Conservation (phyloP, 2,797 vertebrate genomes). For the Danio tinwini region DNA sequence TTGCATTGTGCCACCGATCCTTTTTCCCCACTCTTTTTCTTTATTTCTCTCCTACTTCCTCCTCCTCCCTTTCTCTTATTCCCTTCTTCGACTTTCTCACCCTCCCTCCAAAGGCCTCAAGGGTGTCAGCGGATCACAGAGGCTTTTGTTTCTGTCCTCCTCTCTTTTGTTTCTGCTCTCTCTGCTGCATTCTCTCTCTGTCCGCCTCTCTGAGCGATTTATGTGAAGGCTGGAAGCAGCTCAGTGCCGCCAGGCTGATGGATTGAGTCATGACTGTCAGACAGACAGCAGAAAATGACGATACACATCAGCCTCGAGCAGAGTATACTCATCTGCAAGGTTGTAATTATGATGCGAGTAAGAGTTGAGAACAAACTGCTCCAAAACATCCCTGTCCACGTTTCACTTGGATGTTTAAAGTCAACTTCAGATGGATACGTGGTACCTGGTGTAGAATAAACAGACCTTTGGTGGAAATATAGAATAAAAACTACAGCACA, state of each 20-base stretch:
- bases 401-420: constrained; percentile 4
- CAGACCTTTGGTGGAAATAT: neutral
- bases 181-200: constrained; percentile 18
- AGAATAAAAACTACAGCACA: neutral
- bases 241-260: constrained; percentile 26
- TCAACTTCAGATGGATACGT: neutral
- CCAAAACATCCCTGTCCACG: constrained; percentile 25
- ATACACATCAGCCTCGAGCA: constrained; percentile 7
- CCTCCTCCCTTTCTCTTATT: constrained; percentile 42
- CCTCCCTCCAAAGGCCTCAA: constrained; percentile 51
- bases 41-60: constrained; percentile 35
- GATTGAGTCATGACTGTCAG: constrained; percentile 33
- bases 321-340: constrained; percentile 23
- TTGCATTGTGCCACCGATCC: constrained; percentile 63
- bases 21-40: constrained; percentile 41
- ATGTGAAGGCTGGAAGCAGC: constrained; percentile 10
- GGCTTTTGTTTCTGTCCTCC: constrained; percentile 70
- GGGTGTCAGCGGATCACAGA: constrained; percentile 69
- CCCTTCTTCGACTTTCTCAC: constrained; percentile 33
- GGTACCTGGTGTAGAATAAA: neutral
- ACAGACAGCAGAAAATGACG: constrained; percentile 42
- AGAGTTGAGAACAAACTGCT: constrained; percentile 16
- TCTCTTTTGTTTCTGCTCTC: constrained; percentile 54
- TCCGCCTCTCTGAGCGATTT: constrained; percentile 31
- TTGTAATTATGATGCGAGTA: constrained; percentile 47